Percentiles rank a stretch among this genome's conserved stretches.
Evolutionary conservation across 2,888 invertebrate species (phyloP).

Genomic region (Amblyteles armatorius): DNA sequence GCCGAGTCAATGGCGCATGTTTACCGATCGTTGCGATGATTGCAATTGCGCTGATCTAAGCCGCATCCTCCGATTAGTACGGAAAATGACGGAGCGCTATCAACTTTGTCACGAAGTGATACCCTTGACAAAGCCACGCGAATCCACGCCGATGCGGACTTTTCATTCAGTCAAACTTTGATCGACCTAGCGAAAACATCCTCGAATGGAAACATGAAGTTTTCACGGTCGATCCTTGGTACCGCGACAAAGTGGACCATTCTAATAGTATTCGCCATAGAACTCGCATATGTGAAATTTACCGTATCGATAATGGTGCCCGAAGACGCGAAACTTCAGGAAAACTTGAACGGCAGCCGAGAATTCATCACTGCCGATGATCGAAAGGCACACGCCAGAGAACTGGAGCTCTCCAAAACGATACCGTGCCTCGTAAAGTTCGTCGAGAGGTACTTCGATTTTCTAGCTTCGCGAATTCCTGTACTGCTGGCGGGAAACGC

Average conservation of each 20-base stretch:
- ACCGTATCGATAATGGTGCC: constrained; percentile 50
- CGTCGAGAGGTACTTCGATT: constrained; percentile 53
- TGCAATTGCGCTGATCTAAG: constrained; percentile 33
- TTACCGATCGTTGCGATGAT: constrained; percentile 16
- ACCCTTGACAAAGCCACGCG: constrained; percentile 41
- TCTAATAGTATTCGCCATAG: background rate
- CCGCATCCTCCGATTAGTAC: constrained; percentile 39
- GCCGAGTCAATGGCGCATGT: constrained; percentile 35
- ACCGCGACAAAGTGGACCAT: background rate
- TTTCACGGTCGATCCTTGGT: background rate
- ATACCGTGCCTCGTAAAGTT: constrained; percentile 69
- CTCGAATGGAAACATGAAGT: constrained; percentile 14
- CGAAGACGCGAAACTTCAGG: background rate
- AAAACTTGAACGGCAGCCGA: constrained; percentile 1
- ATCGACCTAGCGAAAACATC: constrained; percentile 18
- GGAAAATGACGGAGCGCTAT: background rate
- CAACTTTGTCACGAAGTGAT: constrained; percentile 34
- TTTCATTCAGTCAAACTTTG: constrained; percentile 27
- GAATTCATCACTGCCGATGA: constrained; percentile 21
- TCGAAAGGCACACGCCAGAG: background rate
- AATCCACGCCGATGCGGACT: background rate
- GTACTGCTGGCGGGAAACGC: constrained; percentile 59
- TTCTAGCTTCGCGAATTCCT: constrained; percentile 50
- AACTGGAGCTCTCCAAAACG: constrained; percentile 16
- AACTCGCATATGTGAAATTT: background rate